Evolutionary conservation across 2,888 invertebrate species (phyloP), one percentile per base, ranked within the genome.

Genomic region (Limnephilus auricula): DNA sequence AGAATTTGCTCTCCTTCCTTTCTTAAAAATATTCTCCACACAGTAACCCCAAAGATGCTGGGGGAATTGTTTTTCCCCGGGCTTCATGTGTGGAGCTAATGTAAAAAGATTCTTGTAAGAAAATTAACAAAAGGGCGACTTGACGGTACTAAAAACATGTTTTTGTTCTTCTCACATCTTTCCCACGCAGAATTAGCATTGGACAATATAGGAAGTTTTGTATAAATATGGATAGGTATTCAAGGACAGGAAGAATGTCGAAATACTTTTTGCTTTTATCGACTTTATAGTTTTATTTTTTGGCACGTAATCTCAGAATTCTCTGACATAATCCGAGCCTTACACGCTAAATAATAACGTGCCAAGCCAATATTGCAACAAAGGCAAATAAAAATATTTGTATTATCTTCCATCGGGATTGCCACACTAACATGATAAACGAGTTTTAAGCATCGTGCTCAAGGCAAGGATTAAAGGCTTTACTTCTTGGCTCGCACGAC

Each of bases 361-460:
- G 9, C 25, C 25, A n/a, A 65, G 25, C 25, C 65, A 65, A 65
- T 65, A 65, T 65, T 25, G 65, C 65, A 65, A 40, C 12, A 40
- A 34, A 18, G 79, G n/a, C 10, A 79, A 88, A 88, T n/a, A 89
- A 89, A 87, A 87, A 32, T 87, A 90, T 90, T 87, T 45, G 18
- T 79, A 90, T 86, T 90, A 86, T 86, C 90, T 86, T 85, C 45
- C 86, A 37, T 78, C 79, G 79, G 80, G 86, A 90, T 84, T 50
- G 83, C 65, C 78, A 50, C 37, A 90, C 83, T 82, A 80, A 88
- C 40, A 90, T 90, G 90, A 90, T 90, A 87, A 90, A 90, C 90
- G 79, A 50, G 90, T 45, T 90, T 80, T 82, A 79, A 88, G 90
- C 82, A 40, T 90, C 82, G 50, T 31, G 90, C 80, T 90, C 88